Conservation (phyloP, 64 coral and sea anemone genomes). For the Actinia equina region DNA sequence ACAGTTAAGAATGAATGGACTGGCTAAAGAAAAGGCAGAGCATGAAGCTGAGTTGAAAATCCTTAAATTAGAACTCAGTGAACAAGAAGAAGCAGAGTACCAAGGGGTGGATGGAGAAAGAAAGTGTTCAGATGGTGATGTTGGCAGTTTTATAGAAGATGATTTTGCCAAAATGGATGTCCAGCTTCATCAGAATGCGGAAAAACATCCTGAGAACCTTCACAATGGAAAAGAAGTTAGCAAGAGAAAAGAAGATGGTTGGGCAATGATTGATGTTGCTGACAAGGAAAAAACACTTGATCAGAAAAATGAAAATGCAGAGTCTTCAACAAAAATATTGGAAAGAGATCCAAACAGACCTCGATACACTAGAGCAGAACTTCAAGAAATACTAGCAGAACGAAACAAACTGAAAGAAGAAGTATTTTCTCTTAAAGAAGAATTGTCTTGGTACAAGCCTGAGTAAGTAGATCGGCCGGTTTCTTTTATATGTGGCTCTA, state of each 20-base stretch:
- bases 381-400: conserved; percentile 84
- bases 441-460: conserved; percentile 77
- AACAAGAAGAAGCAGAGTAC: conserved; percentile 4
- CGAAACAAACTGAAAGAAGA: conserved; percentile 91
- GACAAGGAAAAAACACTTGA: background rate
- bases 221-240: background rate
- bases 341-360: conserved; percentile 90
- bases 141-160: background rate
- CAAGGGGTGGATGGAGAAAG: background rate
- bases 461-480: conserved; percentile 23
- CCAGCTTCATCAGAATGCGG: background rate
- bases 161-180: conserved; percentile 6
- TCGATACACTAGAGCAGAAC: conserved; percentile 84
- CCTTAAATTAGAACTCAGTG: conserved; percentile 40
- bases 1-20: conserved; percentile 58
- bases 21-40: conserved; percentile 93
- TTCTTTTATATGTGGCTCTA: background rate
- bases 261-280: too few relatives aligned
- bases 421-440: conserved; percentile 77
- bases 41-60: conserved; percentile 73
- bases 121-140: background rate
- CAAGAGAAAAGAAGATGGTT: too few relatives aligned
- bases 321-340: conserved; percentile 9
- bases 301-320: background rate
- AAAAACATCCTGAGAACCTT: background rate